These are phyloP conservation scores for Plutomurus gul DNA, from an alignment of 1,140 invertebrate genomes.

Conservation along the genomic window DNA sequence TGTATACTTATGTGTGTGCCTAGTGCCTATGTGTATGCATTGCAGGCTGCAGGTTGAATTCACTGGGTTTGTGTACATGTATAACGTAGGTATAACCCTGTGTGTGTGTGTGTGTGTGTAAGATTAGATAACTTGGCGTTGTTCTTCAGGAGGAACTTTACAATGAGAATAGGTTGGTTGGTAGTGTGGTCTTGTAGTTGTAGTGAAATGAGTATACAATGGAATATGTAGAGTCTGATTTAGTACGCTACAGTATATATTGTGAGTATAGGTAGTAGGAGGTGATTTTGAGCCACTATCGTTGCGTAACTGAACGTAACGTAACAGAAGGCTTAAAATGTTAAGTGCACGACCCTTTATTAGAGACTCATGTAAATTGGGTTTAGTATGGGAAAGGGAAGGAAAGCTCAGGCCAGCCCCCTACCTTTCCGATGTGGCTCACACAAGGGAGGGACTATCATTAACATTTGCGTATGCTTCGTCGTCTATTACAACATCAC, in stretches of 20 bases:
- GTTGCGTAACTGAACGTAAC: slow-evolving; percentile 23
- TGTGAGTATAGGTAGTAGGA: neutral
- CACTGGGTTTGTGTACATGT: too few relatives aligned
- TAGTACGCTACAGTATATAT: too few relatives aligned
- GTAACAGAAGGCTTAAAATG: slow-evolving; percentile 7
- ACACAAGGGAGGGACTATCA: slow-evolving; percentile 28
- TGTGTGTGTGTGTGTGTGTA: too few relatives aligned
- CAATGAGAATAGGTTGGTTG: too few relatives aligned
- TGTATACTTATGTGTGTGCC: too few relatives aligned
- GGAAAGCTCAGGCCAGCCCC: slow-evolving; percentile 16
- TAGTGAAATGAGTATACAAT: neutral
- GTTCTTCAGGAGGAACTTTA: too few relatives aligned
- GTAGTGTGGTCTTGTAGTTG: neutral
- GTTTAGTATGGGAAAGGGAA: slow-evolving; percentile 28
- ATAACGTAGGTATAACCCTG: too few relatives aligned
- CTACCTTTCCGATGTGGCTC: slow-evolving; percentile 27
- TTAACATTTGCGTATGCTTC: slow-evolving; percentile 26
- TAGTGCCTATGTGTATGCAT: too few relatives aligned
- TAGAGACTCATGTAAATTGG: slow-evolving; percentile 17
- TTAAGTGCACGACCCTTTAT: slow-evolving; percentile 17
- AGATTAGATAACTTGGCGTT: too few relatives aligned
- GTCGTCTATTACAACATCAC: slow-evolving; percentile 22
- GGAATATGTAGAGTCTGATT: too few relatives aligned
- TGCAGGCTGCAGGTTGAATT: too few relatives aligned
- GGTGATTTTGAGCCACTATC: neutral